Conservation (phyloP, 2,888 invertebrate genomes). For the Alcis repandata region DNA sequence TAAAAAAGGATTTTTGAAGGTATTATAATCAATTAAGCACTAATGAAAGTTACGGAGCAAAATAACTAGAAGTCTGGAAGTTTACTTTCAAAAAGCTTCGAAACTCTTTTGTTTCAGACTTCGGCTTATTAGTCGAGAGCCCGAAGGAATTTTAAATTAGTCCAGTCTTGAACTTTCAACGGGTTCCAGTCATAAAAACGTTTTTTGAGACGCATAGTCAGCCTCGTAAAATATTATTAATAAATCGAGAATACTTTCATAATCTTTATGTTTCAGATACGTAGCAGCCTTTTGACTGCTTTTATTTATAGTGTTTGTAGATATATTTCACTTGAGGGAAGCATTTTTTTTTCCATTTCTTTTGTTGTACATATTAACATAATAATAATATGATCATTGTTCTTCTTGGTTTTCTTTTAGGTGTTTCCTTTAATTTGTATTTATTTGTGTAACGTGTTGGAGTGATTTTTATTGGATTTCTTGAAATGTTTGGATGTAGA, state of each 20-base stretch:
- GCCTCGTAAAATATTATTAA: conserved; percentile 42
- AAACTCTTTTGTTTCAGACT: conserved; percentile 16
- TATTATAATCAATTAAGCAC: not conserved
- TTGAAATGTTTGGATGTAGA: too few species aligned
- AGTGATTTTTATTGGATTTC: not conserved
- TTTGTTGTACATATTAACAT: conserved; percentile 50
- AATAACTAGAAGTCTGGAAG: not conserved
- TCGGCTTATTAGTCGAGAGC: conserved; percentile 7
- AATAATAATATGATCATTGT: conserved; percentile 52
- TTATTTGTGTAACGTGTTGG: conserved; percentile 1
- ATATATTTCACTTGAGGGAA: conserved; percentile 43
- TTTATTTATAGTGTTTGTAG: conserved; percentile 49
- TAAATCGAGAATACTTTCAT: conserved; percentile 63
- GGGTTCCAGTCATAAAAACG: conserved; percentile 15
- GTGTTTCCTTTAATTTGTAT: conserved; percentile 12
- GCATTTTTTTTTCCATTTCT: conserved; percentile 41
- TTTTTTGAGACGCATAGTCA: conserved; percentile 55
- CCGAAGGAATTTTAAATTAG: conserved; percentile 29
- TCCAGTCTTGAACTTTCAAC: conserved; percentile 16
- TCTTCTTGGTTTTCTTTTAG: conserved; percentile 37
- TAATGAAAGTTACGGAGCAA: conserved; percentile 1
- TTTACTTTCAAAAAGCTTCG: conserved; percentile 8
- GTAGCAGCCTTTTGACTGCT: conserved; percentile 53
- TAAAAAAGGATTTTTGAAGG: too few species aligned
- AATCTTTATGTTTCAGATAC: conserved; percentile 80